Percentiles rank a stretch among this genome's conserved stretches.
Evolutionary conservation across 2,797 vertebrate genomes (phyloP).

Genomic region (Fistularia commersonii): DNA sequence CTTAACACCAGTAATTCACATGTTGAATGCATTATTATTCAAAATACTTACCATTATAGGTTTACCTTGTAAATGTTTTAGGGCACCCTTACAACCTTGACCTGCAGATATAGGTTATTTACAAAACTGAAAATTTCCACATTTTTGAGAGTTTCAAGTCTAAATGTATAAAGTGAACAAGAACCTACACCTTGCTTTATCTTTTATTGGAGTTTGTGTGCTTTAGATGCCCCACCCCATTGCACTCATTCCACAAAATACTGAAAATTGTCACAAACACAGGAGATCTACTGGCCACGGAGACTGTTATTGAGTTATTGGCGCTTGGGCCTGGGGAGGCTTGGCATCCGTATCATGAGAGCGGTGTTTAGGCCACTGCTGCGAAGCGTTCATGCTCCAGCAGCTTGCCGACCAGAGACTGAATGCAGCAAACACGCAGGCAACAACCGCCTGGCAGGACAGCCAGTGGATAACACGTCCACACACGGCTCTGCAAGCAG

Average conservation of each 20-base stretch:
- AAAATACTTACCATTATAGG: too few species aligned
- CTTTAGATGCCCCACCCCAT: constrained; percentile 16
- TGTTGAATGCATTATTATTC: too few species aligned
- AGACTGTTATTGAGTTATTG: constrained; percentile 58
- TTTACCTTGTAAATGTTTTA: too few species aligned
- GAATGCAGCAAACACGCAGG: constrained; percentile 32
- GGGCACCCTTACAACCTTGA: too few species aligned
- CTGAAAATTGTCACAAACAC: constrained; percentile 63
- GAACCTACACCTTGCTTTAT: neutral
- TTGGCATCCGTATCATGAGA: constrained; percentile 43
- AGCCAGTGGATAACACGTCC: constrained; percentile 43
- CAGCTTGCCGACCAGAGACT: constrained; percentile 27
- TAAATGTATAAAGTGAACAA: too few species aligned
- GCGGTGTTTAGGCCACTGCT: constrained; percentile 53
- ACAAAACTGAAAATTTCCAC: too few species aligned
- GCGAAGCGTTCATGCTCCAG: constrained; percentile 50
- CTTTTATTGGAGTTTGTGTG: constrained; percentile 16
- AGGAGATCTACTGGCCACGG: constrained; percentile 36
- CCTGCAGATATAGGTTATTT: too few species aligned
- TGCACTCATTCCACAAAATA: constrained; percentile 18
- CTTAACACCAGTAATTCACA: too few species aligned
- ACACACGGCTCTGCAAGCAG: constrained; percentile 31
- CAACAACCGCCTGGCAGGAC: constrained; percentile 19
- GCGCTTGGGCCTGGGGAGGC: constrained; percentile 17
- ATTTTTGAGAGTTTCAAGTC: too few species aligned